Evolutionary conservation across 2,797 vertebrate genomes (phyloP).

Genomic region (Gymnoscopelus microlampas): DNA sequence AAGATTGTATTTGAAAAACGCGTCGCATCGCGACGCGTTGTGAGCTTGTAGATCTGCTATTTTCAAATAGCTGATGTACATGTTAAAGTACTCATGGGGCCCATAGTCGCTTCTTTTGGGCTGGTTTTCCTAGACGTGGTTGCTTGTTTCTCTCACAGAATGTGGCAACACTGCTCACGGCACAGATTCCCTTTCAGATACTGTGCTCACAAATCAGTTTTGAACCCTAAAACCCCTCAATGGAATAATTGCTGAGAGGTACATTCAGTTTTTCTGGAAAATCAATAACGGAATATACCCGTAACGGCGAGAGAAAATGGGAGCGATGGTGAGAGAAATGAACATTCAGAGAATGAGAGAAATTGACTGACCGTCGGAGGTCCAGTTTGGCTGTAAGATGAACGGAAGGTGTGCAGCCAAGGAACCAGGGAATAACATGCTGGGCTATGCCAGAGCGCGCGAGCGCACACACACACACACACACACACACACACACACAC

Average conservation of each 20-base stretch:
- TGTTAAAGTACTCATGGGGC: too few relatives aligned
- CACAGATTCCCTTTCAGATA: conserved; percentile 29
- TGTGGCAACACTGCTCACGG: too few relatives aligned
- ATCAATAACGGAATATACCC: conserved; percentile 37
- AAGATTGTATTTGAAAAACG: too few relatives aligned
- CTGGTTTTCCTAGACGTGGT: too few relatives aligned
- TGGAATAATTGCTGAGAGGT: conserved; percentile 50
- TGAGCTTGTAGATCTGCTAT: too few relatives aligned
- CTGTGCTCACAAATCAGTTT: conserved; percentile 44
- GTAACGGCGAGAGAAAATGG: conserved; percentile 6
- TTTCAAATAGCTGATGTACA: too few relatives aligned
- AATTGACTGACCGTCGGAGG: background rate
- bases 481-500: too few relatives aligned
- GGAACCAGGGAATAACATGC: conserved; percentile 14
- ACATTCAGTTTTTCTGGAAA: conserved; percentile 29
- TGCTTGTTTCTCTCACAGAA: too few relatives aligned
- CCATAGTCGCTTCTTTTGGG: too few relatives aligned
- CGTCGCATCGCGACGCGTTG: too few relatives aligned
- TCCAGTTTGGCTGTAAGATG: conserved; percentile 14
- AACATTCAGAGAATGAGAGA: background rate
- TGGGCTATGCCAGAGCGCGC: background rate
- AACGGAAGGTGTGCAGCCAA: conserved; percentile 31
- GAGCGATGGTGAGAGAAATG: conserved; percentile 10
- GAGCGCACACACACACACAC: too few relatives aligned
- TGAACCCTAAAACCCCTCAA: conserved; percentile 30